Conservation (phyloP, 2,888 invertebrate species). For the Eretmocerus hayati region DNA sequence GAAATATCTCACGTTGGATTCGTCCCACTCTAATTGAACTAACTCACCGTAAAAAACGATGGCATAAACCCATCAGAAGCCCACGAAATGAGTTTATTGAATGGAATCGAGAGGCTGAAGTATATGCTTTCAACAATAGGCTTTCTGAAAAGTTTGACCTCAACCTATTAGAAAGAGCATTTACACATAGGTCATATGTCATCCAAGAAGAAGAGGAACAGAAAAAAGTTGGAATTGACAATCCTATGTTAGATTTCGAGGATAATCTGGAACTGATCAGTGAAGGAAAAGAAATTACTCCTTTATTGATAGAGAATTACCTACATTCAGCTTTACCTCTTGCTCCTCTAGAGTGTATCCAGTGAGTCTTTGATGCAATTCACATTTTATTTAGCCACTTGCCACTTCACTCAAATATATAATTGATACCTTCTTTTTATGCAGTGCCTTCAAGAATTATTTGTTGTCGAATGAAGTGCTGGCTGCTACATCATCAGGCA, state of each 20-base stretch:
- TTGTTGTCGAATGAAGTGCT: slow-evolving; percentile 62
- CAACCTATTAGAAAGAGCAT: slow-evolving; percentile 64
- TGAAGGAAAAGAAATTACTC: slow-evolving; percentile 62
- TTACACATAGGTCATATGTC: slow-evolving; percentile 74
- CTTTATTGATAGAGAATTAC: slow-evolving; percentile 60
- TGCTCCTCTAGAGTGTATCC: slow-evolving; percentile 69
- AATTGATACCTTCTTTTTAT: slow-evolving; percentile 8
- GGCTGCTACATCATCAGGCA: slow-evolving; percentile 61
- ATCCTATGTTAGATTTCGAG: slow-evolving; percentile 51
- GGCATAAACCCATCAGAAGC: slow-evolving; percentile 30
- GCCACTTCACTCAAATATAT: no score
- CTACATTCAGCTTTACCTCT: slow-evolving; percentile 63
- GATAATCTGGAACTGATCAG: slow-evolving; percentile 65
- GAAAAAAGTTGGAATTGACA: slow-evolving; percentile 62
- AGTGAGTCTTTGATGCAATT: slow-evolving; percentile 43
- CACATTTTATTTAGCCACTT: no score
- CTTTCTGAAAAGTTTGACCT: slow-evolving; percentile 76
- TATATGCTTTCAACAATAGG: slow-evolving; percentile 81
- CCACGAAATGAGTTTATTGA: slow-evolving; percentile 61
- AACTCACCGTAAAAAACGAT: slow-evolving; percentile 52
- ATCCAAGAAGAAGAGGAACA: slow-evolving; percentile 63
- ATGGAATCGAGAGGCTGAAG: slow-evolving; percentile 83
- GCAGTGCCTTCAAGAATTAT: slow-evolving; percentile 56
- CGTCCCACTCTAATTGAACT: slow-evolving; percentile 62
- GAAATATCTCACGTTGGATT: slow-evolving; percentile 57